Percentiles rank a stretch among this genome's conserved stretches.
Conservation (phyloP, 2,797 vertebrate species). For the Oryzias dopingdopingensis region DNA sequence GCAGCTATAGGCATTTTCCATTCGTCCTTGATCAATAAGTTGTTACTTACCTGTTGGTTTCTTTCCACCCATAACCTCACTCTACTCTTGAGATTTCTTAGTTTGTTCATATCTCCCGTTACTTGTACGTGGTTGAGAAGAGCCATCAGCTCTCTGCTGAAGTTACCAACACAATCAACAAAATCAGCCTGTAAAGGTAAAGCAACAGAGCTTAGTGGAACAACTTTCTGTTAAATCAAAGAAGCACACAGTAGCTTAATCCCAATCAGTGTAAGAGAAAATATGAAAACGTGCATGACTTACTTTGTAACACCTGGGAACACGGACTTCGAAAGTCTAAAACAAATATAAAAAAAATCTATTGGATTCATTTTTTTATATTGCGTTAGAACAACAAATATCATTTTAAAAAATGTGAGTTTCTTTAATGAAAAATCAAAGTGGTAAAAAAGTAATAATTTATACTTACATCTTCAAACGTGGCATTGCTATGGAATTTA, state of each 20-base stretch:
- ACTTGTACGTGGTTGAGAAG: slow-evolving; percentile 14
- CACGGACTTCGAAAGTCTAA: rapidly evolving
- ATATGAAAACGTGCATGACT: slow-evolving; percentile 14
- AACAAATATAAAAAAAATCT: slow-evolving; percentile 2
- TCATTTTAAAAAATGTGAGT: not conserved
- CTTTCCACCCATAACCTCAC: rapidly evolving
- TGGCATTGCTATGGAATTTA: rapidly evolving
- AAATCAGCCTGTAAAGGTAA: slow-evolving; percentile 10
- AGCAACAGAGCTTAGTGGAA: not conserved
- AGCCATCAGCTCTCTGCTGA: not conserved
- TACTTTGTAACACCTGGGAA: not conserved
- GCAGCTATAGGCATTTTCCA: not conserved
- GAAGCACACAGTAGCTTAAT: not conserved
- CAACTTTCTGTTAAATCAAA: not conserved
- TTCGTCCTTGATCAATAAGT: not conserved
- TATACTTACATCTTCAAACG: slow-evolving; percentile 50
- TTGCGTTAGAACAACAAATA: not conserved
- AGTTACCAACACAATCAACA: not conserved
- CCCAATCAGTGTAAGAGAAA: not conserved
- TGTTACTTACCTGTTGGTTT: not conserved
- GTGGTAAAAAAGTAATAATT: not conserved
- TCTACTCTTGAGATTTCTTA: rapidly evolving
- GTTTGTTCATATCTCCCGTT: rapidly evolving
- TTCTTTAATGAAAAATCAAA: not conserved
- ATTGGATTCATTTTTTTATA: not conserved